Conservation (phyloP, 92 coral and sea anemone species). For the Siderastrea radians region DNA sequence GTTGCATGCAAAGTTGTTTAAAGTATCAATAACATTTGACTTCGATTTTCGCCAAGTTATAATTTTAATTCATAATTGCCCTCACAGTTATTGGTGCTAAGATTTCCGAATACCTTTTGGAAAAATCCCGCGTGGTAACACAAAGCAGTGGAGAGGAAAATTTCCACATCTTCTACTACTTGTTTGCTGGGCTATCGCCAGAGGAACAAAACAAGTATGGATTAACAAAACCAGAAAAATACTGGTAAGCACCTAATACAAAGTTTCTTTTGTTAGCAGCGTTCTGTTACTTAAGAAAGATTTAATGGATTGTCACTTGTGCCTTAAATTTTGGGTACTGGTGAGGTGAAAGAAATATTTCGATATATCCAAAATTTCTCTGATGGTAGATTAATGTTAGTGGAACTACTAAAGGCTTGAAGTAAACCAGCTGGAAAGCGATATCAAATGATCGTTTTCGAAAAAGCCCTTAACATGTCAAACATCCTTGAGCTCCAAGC, state of each 20-base stretch:
- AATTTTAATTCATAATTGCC: background rate
- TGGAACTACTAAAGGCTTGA: too few relatives aligned
- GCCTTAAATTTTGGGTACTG: background rate
- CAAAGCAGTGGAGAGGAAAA: conserved; percentile 88
- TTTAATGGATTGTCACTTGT: too few relatives aligned
- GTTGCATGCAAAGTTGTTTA: too few relatives aligned
- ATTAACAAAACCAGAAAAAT: conserved; percentile 77
- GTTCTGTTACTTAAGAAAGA: background rate
- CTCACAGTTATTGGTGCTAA: conserved; percentile 86
- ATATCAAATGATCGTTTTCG: too few relatives aligned
- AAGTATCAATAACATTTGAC: too few relatives aligned
- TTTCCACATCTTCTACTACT: conserved; percentile 88
- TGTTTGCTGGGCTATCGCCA: conserved; percentile 84
- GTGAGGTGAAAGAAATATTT: background rate
- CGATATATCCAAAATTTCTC: too few relatives aligned
- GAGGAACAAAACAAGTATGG: conserved; percentile 82
- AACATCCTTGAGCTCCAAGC: too few relatives aligned
- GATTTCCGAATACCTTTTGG: conserved; percentile 91
- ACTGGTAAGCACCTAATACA: conserved; percentile 57
- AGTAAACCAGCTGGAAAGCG: too few relatives aligned
- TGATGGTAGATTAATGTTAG: too few relatives aligned
- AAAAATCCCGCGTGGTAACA: conserved; percentile 83
- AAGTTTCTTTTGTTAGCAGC: background rate
- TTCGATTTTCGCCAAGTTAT: too few relatives aligned
- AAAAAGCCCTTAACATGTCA: too few relatives aligned